phyloP scores from a whole-genome alignment of 2,888 invertebrate species.

The Eledona agricola region DNA sequence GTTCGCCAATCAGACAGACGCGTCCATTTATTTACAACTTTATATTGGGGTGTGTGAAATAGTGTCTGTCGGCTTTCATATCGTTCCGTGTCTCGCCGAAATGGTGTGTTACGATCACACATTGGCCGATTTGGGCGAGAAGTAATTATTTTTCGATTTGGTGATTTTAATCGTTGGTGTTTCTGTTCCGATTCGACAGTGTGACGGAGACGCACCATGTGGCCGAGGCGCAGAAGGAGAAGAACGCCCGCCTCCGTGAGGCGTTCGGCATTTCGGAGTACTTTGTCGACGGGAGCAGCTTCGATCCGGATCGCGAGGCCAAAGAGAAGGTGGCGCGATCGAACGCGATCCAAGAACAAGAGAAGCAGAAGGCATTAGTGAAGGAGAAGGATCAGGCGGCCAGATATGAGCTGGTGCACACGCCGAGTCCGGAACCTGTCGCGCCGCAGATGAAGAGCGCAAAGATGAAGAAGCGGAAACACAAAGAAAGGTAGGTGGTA shows the following conservation, averaged over 20 bases:
- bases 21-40: too few species aligned
- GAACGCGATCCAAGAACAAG: conserved; percentile 61
- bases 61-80: conserved; percentile 2
- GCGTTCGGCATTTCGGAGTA: conserved; percentile 95
- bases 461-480: conserved; percentile 77
- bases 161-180: background rate
- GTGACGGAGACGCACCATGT: conserved; percentile 96
- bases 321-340: conserved; percentile 66
- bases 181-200: conserved; percentile 65
- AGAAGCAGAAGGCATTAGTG: conserved; percentile 58
- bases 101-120: conserved; percentile 49
- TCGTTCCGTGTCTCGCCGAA: too few species aligned
- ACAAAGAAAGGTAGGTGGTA: conserved; percentile 71
- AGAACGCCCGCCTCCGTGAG: conserved; percentile 90
- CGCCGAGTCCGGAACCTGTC: conserved; percentile 72
- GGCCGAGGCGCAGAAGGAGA: conserved; percentile 94
- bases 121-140: conserved; percentile 39
- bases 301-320: conserved; percentile 81
- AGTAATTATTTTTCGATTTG: conserved; percentile 26
- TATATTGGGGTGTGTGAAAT: conserved; percentile 5
- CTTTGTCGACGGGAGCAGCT: conserved; percentile 93
- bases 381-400: conserved; percentile 63
- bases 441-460: conserved; percentile 62
- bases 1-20: too few species aligned
- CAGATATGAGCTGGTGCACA: conserved; percentile 77